phyloP scores from a whole-genome alignment of 2,888 invertebrate species.

The Teleogryllus oceanicus region DNA sequence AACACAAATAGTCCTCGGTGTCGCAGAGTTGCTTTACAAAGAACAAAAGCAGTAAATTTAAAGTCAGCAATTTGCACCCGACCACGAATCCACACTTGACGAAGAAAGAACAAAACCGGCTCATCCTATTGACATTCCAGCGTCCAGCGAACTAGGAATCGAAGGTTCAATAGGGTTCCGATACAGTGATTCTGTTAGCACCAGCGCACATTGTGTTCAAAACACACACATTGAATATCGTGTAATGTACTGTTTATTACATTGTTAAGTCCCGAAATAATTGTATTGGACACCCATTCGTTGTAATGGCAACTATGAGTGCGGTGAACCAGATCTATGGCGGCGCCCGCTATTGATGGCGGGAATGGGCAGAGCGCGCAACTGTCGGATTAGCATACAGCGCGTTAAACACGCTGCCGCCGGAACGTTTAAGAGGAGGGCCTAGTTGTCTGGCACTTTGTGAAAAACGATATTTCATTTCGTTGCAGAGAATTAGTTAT shows the following conservation, averaged over 20 bases:
- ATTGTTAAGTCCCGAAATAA: conserved; percentile 5
- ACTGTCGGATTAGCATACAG: no score
- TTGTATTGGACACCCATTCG: background rate
- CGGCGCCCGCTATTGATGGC: background rate
- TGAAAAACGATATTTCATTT: no score
- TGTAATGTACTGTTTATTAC: conserved; percentile 18
- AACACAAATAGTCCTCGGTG: no score
- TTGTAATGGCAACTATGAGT: conserved; percentile 1
- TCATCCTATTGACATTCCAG: background rate
- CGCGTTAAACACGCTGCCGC: no score
- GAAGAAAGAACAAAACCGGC: background rate
- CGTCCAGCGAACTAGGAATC: background rate
- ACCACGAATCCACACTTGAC: background rate
- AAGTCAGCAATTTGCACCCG: no score
- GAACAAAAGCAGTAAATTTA: no score
- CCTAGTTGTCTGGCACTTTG: no score
- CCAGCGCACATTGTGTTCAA: background rate
- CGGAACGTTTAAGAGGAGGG: no score
- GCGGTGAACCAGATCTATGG: background rate
- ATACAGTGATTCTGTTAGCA: conserved; percentile 18
- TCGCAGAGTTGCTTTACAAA: no score
- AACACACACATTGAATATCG: conserved; percentile 2
- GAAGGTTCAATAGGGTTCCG: conserved; percentile 9
- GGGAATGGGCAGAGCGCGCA: background rate
- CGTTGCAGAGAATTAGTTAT: no score